These are phyloP conservation scores for Indicator maculatus DNA, from an alignment of 2,113 vertebrate genomes.

Conservation along the genomic window DNA sequence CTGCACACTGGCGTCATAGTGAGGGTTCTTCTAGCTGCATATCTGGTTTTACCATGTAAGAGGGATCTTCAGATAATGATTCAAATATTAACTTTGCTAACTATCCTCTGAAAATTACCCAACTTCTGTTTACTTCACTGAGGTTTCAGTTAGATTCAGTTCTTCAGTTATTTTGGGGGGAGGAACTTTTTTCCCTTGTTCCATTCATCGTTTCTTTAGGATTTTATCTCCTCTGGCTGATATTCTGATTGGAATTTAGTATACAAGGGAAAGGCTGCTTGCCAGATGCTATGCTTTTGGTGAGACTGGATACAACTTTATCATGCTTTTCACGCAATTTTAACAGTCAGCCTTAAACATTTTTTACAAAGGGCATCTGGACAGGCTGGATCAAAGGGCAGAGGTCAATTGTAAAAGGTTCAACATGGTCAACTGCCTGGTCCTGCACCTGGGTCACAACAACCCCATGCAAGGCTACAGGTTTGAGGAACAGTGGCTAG, in stretches of 20 bases:
- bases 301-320: neutral
- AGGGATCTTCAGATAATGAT: neutral
- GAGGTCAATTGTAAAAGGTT: too few relatives aligned
- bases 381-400: too few relatives aligned
- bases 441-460: too few relatives aligned
- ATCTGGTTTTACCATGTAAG: neutral
- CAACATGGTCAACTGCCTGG: too few relatives aligned
- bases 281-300: neutral
- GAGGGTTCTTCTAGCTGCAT: neutral
- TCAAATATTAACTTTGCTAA: neutral
- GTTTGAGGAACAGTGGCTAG: too few relatives aligned
- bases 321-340: neutral
- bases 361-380: neutral
- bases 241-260: neutral
- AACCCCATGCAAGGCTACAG: too few relatives aligned
- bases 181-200: neutral
- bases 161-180: neutral
- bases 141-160: neutral
- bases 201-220: neutral
- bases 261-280: neutral
- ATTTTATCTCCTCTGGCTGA: neutral
- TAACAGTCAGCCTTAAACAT: neutral
- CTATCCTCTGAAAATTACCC: neutral
- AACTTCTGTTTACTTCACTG: neutral
- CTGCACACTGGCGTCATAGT: neutral